Evolutionary conservation across 2,888 invertebrate species (phyloP).

Genomic region (Asteroscopus sphinx): DNA sequence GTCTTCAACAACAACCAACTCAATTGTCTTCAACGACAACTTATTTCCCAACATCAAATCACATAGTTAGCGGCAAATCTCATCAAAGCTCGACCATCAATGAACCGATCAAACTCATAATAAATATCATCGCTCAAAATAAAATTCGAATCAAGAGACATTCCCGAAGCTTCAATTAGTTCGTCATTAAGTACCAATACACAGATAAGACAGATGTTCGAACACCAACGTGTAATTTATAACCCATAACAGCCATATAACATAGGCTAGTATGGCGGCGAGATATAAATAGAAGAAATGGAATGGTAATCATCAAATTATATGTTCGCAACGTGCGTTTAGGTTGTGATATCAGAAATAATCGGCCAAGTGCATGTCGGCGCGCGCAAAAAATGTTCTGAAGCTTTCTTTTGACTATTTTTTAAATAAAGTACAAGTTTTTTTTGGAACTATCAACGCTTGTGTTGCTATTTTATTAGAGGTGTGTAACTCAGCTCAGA

Average conservation of each 20-base stretch:
- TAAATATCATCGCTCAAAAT: conserved; percentile 43
- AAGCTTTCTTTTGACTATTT: background rate
- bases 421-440: too few relatives aligned
- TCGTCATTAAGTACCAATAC: conserved; percentile 72
- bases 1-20: conserved; percentile 28
- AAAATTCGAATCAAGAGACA: conserved; percentile 51
- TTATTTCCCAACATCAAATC: conserved; percentile 18
- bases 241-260: conserved; percentile 68
- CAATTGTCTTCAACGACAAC: conserved; percentile 17
- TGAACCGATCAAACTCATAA: conserved; percentile 39
- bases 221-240: conserved; percentile 72
- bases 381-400: conserved; percentile 11
- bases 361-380: conserved; percentile 33
- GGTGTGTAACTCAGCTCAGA: too few relatives aligned
- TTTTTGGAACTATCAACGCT: too few relatives aligned
- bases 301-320: conserved; percentile 78
- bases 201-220: conserved; percentile 69
- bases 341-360: conserved; percentile 50
- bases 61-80: conserved; percentile 44
- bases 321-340: conserved; percentile 66
- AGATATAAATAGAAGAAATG: conserved; percentile 69
- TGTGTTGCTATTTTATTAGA: too few relatives aligned
- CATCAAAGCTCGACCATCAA: conserved; percentile 25
- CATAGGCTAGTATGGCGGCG: conserved; percentile 54
- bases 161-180: conserved; percentile 65